Evolutionary conservation across 1,140 invertebrate species (phyloP), one percentile per base, ranked within the genome.

Genomic region (Drosophila orosa): DNA sequence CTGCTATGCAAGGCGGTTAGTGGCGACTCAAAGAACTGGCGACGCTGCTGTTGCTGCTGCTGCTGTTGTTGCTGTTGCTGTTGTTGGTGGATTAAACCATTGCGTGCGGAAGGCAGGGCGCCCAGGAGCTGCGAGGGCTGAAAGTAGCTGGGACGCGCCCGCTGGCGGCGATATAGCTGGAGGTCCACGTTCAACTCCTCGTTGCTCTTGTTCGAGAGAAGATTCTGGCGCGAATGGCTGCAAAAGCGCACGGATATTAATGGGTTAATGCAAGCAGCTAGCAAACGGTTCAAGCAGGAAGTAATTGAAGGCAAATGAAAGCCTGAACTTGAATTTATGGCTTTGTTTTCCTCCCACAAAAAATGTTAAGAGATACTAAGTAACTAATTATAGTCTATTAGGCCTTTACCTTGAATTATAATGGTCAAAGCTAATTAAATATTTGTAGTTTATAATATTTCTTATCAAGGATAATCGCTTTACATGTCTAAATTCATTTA

Each of bases 221-320:
- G 93, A 92, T 97, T 97, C 93, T 97, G 96, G 52, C 96, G 94
- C 10, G 96, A 97, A 91, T 97, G 96, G 90, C 96, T 97, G 93
- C 56, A 87, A 87, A 66, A 57, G 83, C 74, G 74, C 74, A 78
- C 31, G 67, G 61, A 63, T 83, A 80, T 90, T 90, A 82, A 69
- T 83, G 72, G 79, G 83, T 87, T 87, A 86, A 83, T 80, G 62
- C 39, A 86, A 86, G 89, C 80, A 39, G 61, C 50, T 57, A 79
- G 71, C 42, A 47, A 45, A 29, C 9, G 45, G 50, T n/a, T 58
- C 3, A 58, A 22, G 24, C 12, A 44, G 19, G 19, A 19, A 33
- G 60, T 72, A 33, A 3, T 22, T 6, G 1, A 42, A 42, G 9
- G 29, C 5, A 12, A 12, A 27, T 10, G 24, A 45, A 24, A 45